Conservation (phyloP, 2,113 vertebrate species). For the Cygnus atratus region DNA sequence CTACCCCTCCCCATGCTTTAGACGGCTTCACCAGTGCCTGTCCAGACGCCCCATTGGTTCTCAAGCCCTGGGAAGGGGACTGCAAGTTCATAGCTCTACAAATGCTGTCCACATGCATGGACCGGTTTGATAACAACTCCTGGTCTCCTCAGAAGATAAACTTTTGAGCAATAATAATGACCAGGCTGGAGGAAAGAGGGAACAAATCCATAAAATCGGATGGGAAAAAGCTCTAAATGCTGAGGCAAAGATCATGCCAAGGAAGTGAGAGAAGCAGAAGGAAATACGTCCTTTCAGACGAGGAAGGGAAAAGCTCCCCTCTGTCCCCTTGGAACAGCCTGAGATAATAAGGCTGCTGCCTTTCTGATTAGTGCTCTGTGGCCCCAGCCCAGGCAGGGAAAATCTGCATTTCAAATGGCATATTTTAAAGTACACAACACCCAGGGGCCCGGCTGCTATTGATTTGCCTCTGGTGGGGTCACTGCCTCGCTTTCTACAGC, state of each 20-base stretch:
- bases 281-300: not conserved
- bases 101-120: not conserved
- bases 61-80: not conserved
- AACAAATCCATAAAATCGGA: not conserved
- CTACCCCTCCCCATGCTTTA: not conserved
- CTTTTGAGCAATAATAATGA: not conserved
- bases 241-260: not conserved
- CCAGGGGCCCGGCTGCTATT: constrained; percentile 55
- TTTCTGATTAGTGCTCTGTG: constrained; percentile 55
- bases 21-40: not conserved
- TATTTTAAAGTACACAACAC: constrained; percentile 66
- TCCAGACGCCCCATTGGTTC: not conserved
- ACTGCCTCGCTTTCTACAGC: constrained; percentile 57
- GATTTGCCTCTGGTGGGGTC: constrained; percentile 64
- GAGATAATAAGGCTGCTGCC: constrained; percentile 45
- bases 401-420: constrained; percentile 72
- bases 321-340: constrained; percentile 21
- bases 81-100: not conserved
- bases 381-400: constrained; percentile 20
- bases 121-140: not conserved
- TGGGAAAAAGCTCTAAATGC: not conserved
- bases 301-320: constrained; percentile 31
- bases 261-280: constrained; percentile 25
- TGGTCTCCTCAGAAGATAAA: not conserved
- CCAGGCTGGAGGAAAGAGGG: not conserved